Percentiles rank a stretch among this genome's conserved stretches.
Evolutionary conservation across 2,797 vertebrate genomes (phyloP).

Genomic region (Gobionotothen gibberifrons): DNA sequence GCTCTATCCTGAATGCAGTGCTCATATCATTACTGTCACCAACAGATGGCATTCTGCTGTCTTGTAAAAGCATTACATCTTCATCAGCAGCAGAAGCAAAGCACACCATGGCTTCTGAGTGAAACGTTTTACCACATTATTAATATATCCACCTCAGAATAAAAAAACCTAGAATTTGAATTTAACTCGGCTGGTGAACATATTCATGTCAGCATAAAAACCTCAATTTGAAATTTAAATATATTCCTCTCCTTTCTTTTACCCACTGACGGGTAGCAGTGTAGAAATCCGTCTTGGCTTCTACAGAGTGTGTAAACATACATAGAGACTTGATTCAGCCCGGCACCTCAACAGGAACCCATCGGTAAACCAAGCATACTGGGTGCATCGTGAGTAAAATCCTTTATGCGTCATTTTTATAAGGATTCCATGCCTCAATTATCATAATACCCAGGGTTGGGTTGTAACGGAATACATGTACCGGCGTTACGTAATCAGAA

Average conservation of each 20-base stretch:
- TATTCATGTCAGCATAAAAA: slow-evolving; percentile 13
- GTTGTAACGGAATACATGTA: too few relatives aligned
- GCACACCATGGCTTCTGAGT: not conserved
- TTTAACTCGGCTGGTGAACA: slow-evolving; percentile 1
- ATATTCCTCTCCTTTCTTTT: not conserved
- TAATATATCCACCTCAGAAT: slow-evolving; percentile 10
- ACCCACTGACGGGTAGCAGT: not conserved
- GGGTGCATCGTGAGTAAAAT: not conserved
- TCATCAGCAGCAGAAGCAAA: slow-evolving; percentile 12
- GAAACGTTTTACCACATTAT: slow-evolving; percentile 13
- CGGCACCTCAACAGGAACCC: not conserved
- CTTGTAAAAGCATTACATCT: slow-evolving; percentile 21
- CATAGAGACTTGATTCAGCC: slow-evolving; percentile 8
- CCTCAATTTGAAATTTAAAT: slow-evolving; percentile 7
- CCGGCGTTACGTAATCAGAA: too few relatives aligned
- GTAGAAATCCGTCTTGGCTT: not conserved
- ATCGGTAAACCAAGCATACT: not conserved
- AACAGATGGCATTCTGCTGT: slow-evolving; percentile 31
- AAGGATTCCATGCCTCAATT: not conserved
- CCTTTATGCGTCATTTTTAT: slow-evolving; percentile 12
- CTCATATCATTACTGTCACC: slow-evolving; percentile 4
- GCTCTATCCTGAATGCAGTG: not conserved
- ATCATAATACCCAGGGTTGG: too few relatives aligned
- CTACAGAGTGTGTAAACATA: slow-evolving; percentile 21
- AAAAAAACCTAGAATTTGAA: slow-evolving; percentile 10